Conservation (phyloP, 2,113 vertebrate species). For the Syngnathus floridae region DNA sequence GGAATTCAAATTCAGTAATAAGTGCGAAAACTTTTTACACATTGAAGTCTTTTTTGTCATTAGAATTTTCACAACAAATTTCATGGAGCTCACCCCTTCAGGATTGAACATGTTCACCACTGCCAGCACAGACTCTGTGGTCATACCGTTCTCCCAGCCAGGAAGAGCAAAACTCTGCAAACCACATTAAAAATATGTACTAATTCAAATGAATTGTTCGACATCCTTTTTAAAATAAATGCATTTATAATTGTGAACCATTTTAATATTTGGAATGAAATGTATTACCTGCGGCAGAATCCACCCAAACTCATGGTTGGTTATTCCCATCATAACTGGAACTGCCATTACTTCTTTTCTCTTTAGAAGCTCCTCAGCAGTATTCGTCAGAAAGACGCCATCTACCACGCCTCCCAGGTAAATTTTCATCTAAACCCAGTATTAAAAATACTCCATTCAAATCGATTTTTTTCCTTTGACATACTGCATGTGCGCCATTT, state of each 20-base stretch:
- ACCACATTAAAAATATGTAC: background rate
- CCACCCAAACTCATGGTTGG: slow-evolving; percentile 78
- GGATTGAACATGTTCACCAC: slow-evolving; percentile 51
- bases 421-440: slow-evolving; percentile 41
- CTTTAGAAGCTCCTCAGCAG: slow-evolving; percentile 62
- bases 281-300: slow-evolving; percentile 54
- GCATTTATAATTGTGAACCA: background rate
- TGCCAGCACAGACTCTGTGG: slow-evolving; percentile 37
- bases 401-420: slow-evolving; percentile 63
- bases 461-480: background rate
- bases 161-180: slow-evolving; percentile 51
- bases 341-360: slow-evolving; percentile 62
- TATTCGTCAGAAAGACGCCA: slow-evolving; percentile 65
- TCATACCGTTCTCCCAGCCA: slow-evolving; percentile 68
- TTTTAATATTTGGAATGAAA: background rate
- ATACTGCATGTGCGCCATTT: background rate
- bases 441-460: background rate
- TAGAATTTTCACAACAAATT: background rate
- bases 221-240: background rate
- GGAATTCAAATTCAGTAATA: no score
- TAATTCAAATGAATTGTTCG: background rate
- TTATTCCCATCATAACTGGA: slow-evolving; percentile 73
- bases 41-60: background rate
- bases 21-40: background rate
- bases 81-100: slow-evolving; percentile 46